These are phyloP conservation scores for Toxotes jaculatrix DNA, from an alignment of 2,113 vertebrate species.

Conservation along the genomic window DNA sequence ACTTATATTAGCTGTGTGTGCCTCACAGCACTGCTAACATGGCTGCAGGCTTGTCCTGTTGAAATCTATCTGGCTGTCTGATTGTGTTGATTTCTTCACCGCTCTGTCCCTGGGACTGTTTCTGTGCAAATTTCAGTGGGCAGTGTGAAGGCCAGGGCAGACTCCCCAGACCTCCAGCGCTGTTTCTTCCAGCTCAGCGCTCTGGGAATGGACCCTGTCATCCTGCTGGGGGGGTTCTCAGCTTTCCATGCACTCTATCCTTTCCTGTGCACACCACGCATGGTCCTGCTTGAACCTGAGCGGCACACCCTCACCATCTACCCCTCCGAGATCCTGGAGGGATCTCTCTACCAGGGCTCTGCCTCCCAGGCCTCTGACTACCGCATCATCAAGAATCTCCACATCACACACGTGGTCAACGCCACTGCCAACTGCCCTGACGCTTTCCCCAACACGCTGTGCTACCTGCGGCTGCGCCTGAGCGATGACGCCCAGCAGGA, in stretches of 20 bases:
- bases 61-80: background rate
- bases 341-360: constrained; percentile 78
- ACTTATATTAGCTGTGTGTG: no score
- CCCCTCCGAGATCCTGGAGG: constrained; percentile 79
- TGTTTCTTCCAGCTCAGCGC: constrained; percentile 81
- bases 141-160: constrained; percentile 65
- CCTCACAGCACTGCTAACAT: background rate
- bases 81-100: background rate
- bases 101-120: background rate
- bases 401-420: constrained; percentile 80
- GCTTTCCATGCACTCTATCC: constrained; percentile 76
- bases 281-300: constrained; percentile 77
- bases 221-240: constrained; percentile 75
- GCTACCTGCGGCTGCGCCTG: constrained; percentile 72
- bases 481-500: constrained; percentile 79
- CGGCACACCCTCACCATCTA: constrained; percentile 77
- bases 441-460: constrained; percentile 71
- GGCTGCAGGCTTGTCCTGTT: background rate
- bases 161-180: constrained; percentile 75
- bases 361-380: constrained; percentile 72
- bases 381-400: constrained; percentile 78
- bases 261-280: constrained; percentile 76
- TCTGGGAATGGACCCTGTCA: constrained; percentile 82
- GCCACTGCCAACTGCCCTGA: constrained; percentile 74
- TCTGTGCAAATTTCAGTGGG: constrained; percentile 70